Percentiles rank a stretch among this genome's conserved stretches.
Conservation (phyloP, 1,140 invertebrate species). For the Steinernema khuongi region DNA sequence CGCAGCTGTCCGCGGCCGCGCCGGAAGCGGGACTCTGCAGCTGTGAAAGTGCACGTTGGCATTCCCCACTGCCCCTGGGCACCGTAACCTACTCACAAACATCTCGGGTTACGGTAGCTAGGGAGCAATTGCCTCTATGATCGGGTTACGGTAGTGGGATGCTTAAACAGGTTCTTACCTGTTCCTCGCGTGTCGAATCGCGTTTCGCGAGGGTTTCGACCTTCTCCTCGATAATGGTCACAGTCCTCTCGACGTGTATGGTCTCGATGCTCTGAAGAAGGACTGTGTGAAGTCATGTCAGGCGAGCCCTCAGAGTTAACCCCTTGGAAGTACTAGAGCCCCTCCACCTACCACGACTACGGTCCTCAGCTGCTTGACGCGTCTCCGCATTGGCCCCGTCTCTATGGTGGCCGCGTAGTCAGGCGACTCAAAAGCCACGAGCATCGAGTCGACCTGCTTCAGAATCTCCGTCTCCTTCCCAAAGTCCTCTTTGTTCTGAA, state of each 20-base stretch:
- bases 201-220: not conserved
- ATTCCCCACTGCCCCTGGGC: not conserved
- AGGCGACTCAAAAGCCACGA: not conserved
- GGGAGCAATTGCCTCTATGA: no score
- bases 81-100: not conserved
- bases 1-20: no score
- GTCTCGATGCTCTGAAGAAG: not conserved
- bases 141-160: not conserved
- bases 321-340: not conserved
- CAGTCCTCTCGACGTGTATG: not conserved
- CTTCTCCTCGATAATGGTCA: constrained; percentile 8
- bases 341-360: not conserved
- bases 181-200: not conserved
- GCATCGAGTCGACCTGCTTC: constrained; percentile 7
- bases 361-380: not conserved
- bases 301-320: no score
- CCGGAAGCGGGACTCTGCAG: not conserved
- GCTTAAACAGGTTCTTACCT: not conserved
- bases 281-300: no score
- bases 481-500: not conserved
- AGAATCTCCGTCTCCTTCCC: not conserved
- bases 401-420: not conserved
- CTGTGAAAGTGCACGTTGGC: not conserved
- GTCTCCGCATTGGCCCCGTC: not conserved
- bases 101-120: no score